Percentiles rank a stretch among this genome's conserved stretches.
Conservation (phyloP, 2,888 invertebrate species). For the Notocelia uddmanniana region DNA sequence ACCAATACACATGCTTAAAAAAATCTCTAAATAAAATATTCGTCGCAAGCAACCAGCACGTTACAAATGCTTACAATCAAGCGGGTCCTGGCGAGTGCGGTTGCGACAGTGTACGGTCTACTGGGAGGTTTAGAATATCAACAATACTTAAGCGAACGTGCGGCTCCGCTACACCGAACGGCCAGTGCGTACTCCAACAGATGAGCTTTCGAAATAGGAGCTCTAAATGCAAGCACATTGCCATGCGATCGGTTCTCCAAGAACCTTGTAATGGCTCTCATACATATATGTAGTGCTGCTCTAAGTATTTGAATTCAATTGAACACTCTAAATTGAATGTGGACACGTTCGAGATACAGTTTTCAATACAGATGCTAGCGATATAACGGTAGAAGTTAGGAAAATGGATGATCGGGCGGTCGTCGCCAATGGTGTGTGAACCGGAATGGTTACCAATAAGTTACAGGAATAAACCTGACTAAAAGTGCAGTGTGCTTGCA, state of each 20-base stretch:
- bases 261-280: constrained; percentile 52
- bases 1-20: too few relatives aligned
- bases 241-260: constrained; percentile 64
- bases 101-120: constrained; percentile 65
- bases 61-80: constrained; percentile 73
- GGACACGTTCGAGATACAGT: constrained; percentile 30
- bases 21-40: neutral
- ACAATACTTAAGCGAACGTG: constrained; percentile 75
- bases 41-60: constrained; percentile 54
- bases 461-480: constrained; percentile 59
- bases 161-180: constrained; percentile 62
- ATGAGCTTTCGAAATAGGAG: constrained; percentile 76
- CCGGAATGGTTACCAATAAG: constrained; percentile 23
- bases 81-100: constrained; percentile 74
- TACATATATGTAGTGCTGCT: constrained; percentile 42
- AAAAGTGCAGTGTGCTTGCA: constrained; percentile 62
- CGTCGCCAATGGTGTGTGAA: constrained; percentile 35
- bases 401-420: neutral
- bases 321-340: constrained; percentile 44
- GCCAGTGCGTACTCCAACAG: constrained; percentile 73
- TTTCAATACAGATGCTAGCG: constrained; percentile 22
- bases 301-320: constrained; percentile 45
- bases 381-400: constrained; percentile 19
- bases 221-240: constrained; percentile 65
- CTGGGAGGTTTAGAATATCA: constrained; percentile 79